These are phyloP conservation scores for Nomada fabriciana DNA, from an alignment of 2,888 invertebrate species.

Conservation along the genomic window DNA sequence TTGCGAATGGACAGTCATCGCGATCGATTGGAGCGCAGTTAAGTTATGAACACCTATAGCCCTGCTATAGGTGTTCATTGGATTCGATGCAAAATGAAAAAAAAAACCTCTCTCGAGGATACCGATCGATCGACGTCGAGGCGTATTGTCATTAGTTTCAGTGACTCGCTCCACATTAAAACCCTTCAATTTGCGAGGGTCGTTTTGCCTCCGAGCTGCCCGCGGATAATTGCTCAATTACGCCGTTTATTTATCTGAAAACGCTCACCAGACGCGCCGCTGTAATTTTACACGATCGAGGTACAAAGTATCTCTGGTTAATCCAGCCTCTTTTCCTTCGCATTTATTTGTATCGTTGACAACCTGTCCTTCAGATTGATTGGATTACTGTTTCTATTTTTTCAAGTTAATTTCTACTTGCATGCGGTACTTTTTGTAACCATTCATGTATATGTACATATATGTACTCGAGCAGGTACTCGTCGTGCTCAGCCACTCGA, in stretches of 20 bases:
- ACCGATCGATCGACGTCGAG: slow-evolving; percentile 45
- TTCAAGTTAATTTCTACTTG: neutral
- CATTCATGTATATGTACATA: too few relatives aligned
- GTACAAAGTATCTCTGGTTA: neutral
- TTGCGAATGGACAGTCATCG: slow-evolving; percentile 53
- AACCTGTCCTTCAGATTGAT: slow-evolving; percentile 22
- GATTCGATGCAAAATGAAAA: neutral
- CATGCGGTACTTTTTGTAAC: too few relatives aligned
- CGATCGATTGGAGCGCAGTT: slow-evolving; percentile 42
- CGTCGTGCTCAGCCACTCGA: too few relatives aligned
- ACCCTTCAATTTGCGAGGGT: slow-evolving; percentile 70
- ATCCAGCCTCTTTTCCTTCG: neutral
- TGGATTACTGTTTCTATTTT: neutral
- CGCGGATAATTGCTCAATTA: slow-evolving; percentile 75
- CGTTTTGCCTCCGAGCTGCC: slow-evolving; percentile 39
- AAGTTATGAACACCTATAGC: too few relatives aligned
- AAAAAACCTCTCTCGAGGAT: slow-evolving; percentile 13
- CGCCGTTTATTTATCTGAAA: slow-evolving; percentile 68
- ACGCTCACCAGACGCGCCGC: slow-evolving; percentile 14
- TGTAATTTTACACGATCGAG: slow-evolving; percentile 42
- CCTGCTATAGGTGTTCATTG: slow-evolving; percentile 15
- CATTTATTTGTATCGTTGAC: neutral
- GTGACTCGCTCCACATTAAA: slow-evolving; percentile 69
- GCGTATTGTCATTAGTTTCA: slow-evolving; percentile 67
- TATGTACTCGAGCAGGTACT: too few relatives aligned